Evolutionary conservation across 92 coral and sea anemone species (phyloP), one percentile per base, ranked within the genome.

Genomic region (Muricea muricata): DNA sequence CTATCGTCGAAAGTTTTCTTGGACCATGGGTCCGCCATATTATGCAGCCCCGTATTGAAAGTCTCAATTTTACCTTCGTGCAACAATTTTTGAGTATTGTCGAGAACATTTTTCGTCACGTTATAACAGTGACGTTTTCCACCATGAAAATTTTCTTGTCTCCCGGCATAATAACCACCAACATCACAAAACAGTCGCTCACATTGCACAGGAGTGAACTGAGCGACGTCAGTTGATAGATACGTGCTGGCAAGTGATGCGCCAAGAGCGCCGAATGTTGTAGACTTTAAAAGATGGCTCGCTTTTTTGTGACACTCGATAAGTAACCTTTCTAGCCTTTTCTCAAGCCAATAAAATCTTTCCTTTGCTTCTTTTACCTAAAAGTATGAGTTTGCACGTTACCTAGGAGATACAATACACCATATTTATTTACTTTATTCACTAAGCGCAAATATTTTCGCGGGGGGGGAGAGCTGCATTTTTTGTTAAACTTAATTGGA

Each of bases 321-420:
- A 78, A 97, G 85, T 57, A 93, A 87, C 69, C 92, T 97, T 61
- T 97, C 99, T 60, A 97, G 87, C 42, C 97, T 88, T 57, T 97
- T 93, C 67, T 97, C 98, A 58, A 97, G 93, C 99, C 99, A 97
- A 55, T 94, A 86, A 4, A 97, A 98, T 57, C 99, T 93, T 60
- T 77, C 87, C 85, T 97, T 92, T 32, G 95, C 98, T 29, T 57
- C 87, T 63, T 93, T 95, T 63, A 94, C 82, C 99, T 97, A 75
- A 30, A 50, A 76, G 0, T 8, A 45, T 9, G 45, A 45, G 15
- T 12, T 45, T 45, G 14, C 14, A 9, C 45, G 65, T 75, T n/a
- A n/a, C n/a, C n/a, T n/a, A n/a, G n/a, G n/a, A n/a, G n/a, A n/a
- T n/a, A n/a, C n/a, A n/a, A n/a, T n/a, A n/a, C n/a, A n/a, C n/a